Evolutionary conservation across 2,113 vertebrate species (phyloP), one percentile per base, ranked within the genome.

Genomic region (Merops nubicus): DNA sequence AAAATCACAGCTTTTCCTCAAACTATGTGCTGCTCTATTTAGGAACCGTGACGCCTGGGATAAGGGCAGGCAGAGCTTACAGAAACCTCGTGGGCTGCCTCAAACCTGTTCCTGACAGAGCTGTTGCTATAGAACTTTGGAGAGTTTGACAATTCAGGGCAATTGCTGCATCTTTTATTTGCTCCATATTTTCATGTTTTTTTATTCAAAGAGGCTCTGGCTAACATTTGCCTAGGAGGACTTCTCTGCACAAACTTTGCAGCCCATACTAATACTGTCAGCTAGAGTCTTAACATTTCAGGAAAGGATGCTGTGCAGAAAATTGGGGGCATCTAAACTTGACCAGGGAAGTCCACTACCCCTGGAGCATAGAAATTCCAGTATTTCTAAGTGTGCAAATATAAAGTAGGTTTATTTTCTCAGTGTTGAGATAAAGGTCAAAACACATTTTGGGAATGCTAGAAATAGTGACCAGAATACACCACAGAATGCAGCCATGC

Each of bases 81-180:
- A 85, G 56, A 85, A 97, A 85, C 69, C 57, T 75, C 0, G 56
- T 92, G 74, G 84, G 91, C 91, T 96, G 89, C 36, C 57, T 94
- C 57, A 91, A 82, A 95, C 34, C 50, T 72, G 77, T 85, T 96
- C 91, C 85, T 96, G 79, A 89, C 65, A 91, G 75, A 59, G 36
- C 76, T 86, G 92, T 96, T 97, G 88, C 96, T 83, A 96, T 92
- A 83, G 91, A 93, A 86, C 80, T 93, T 78, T 59, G 64, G 64
- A 91, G 76, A 83, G 72, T 91, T 77, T 91, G 91, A 84, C 79
- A 92, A 40, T 73, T 88, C 72, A 90, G 50, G 82, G 85, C 85
- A 88, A 80, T 90, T 50, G 50, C 28, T 57, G 54, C 72, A 92
- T 93, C 36, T 45, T 43, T 45, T 86, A 60, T 68, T 93, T 6